Conservation (phyloP, 2,113 vertebrate genomes). For the Nibea coibor region DNA sequence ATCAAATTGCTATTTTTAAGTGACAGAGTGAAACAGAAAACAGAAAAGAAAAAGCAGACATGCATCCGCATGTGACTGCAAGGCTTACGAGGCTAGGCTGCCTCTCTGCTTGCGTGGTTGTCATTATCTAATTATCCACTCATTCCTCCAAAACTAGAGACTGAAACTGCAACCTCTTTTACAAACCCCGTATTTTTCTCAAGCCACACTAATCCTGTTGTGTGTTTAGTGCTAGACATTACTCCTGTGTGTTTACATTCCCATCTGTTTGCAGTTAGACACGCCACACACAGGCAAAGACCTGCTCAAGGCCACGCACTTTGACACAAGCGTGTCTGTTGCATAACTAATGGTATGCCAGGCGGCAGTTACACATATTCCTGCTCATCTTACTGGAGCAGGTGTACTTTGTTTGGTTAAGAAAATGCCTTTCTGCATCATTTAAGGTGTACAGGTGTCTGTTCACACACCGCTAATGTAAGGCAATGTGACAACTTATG, state of each 20-base stretch:
- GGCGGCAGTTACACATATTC: conserved; percentile 15
- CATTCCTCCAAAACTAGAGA: conserved; percentile 24
- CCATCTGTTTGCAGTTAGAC: conserved; percentile 70
- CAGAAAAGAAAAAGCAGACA: neutral
- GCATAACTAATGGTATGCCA: conserved; percentile 41
- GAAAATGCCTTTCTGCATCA: conserved; percentile 24
- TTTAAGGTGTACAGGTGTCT: neutral
- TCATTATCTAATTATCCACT: conserved; percentile 34
- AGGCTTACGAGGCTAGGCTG: neutral
- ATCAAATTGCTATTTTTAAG: neutral
- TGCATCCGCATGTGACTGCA: neutral
- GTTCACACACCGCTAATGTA: neutral
- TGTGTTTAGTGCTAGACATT: conserved; percentile 55
- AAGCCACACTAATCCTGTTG: conserved; percentile 41
- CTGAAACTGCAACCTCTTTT: conserved; percentile 18
- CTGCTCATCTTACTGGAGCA: conserved; percentile 20
- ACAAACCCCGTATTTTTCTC: conserved; percentile 54
- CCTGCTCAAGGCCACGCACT: conserved; percentile 55
- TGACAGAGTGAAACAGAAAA: neutral
- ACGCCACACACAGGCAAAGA: conserved; percentile 57
- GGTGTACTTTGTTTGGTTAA: conserved; percentile 12
- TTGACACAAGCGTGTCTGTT: conserved; percentile 49
- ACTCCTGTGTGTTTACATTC: conserved; percentile 67
- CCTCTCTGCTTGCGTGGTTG: too few relatives aligned
- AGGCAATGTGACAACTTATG: neutral